Conservation (phyloP, 2,113 vertebrate species). For the Cyprinodon tularosa region DNA sequence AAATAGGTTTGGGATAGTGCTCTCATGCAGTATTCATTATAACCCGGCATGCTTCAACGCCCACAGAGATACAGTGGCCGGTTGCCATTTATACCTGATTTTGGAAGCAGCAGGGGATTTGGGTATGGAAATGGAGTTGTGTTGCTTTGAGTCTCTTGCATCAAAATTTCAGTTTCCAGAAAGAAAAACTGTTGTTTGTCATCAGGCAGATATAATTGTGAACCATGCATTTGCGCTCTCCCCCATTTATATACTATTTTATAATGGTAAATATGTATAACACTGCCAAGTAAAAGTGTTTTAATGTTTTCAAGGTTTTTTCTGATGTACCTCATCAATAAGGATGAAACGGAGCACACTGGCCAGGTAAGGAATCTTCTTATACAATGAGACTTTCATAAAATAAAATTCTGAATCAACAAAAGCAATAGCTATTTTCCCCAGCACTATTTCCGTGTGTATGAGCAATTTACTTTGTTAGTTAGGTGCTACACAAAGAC, state of each 20-base stretch:
- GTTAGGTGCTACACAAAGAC: too few relatives aligned
- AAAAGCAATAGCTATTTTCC: too few relatives aligned
- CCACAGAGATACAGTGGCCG: slow-evolving; percentile 40
- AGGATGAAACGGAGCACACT: slow-evolving; percentile 98
- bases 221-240: background rate
- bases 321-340: slow-evolving; percentile 99
- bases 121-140: background rate
- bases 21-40: slow-evolving; percentile 61
- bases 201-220: background rate
- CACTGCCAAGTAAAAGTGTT: background rate
- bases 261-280: background rate
- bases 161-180: slow-evolving; percentile 8
- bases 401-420: too few relatives aligned
- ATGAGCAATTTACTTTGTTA: too few relatives aligned
- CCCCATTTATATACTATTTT: background rate
- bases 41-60: slow-evolving; percentile 29
- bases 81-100: slow-evolving; percentile 52
- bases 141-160: slow-evolving; percentile 23
- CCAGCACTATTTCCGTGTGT: too few relatives aligned
- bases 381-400: background rate
- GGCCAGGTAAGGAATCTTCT: slow-evolving; percentile 83
- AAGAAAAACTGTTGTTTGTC: slow-evolving; percentile 11
- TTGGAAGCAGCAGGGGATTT: slow-evolving; percentile 50
- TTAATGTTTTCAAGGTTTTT: slow-evolving; percentile 86
- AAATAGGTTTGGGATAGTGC: slow-evolving; percentile 54